These are phyloP conservation scores for Ovibos moschatus DNA, from an alignment of 2,113 vertebrate genomes.

Conservation along the genomic window DNA sequence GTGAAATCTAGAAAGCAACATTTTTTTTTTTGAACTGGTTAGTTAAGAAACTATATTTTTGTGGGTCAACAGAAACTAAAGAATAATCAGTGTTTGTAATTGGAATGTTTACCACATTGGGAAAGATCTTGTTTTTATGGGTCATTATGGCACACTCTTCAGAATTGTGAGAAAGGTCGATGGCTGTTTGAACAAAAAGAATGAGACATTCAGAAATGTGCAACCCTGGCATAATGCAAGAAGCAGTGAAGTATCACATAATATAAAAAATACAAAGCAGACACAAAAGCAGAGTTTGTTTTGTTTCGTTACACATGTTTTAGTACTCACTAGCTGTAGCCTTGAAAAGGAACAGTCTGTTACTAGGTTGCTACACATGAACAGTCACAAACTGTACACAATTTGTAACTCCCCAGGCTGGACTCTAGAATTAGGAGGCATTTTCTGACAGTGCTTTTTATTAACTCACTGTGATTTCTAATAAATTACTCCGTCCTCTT, in stretches of 20 bases:
- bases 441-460: constrained; percentile 34
- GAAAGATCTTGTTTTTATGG: not conserved
- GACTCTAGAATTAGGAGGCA: constrained; percentile 16
- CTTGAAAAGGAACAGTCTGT: constrained; percentile 33
- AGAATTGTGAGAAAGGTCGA: not conserved
- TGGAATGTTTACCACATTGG: not conserved
- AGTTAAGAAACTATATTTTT: constrained; percentile 23
- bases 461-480: constrained; percentile 31
- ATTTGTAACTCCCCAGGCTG: not conserved
- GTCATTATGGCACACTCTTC: not conserved
- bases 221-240: not conserved
- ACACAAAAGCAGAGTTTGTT: not conserved
- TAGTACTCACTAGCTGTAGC: not conserved
- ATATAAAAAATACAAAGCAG: not conserved
- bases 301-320: not conserved
- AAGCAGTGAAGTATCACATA: not conserved
- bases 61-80: constrained; percentile 2
- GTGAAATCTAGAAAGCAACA: not conserved
- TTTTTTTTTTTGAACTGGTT: not conserved
- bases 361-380: not conserved
- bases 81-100: not conserved
- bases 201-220: constrained; percentile 11
- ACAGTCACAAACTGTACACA: not conserved
- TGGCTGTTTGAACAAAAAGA: not conserved
- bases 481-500: not conserved